Conservation (phyloP, 1,140 invertebrate genomes). For the Drosophila busckii region DNA sequence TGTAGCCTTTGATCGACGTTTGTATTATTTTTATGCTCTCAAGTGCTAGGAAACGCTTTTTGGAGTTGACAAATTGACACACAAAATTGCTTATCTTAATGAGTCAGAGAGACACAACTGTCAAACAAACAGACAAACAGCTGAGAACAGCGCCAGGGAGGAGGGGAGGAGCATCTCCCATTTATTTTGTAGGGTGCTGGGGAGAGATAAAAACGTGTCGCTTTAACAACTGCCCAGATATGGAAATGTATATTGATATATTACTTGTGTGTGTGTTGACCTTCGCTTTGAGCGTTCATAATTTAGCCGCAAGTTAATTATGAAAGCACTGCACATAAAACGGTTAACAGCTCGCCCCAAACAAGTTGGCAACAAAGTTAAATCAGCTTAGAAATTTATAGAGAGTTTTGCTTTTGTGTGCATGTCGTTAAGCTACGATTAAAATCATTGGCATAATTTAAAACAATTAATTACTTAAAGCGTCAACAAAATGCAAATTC, state of each 20-base stretch:
- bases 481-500: constrained; percentile 57
- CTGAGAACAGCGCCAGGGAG: constrained; percentile 3
- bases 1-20: constrained; percentile 29
- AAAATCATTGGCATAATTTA: constrained; percentile 58
- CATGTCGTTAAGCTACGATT: constrained; percentile 48
- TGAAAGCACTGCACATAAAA: constrained; percentile 39
- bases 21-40: constrained; percentile 1
- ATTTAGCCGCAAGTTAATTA: constrained; percentile 11
- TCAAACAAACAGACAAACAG: background rate
- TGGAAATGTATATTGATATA: background rate
- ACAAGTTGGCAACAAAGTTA: constrained; percentile 1
- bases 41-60: constrained; percentile 28
- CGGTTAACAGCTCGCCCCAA: constrained; percentile 12
- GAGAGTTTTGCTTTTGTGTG: constrained; percentile 8
- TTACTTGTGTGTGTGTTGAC: constrained; percentile 4
- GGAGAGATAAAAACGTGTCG: constrained; percentile 19
- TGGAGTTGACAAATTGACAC: constrained; percentile 66
- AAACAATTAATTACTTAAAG: constrained; percentile 43
- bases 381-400: constrained; percentile 37
- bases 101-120: constrained; percentile 60
- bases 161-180: background rate
- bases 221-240: constrained; percentile 1
- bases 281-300: constrained; percentile 14
- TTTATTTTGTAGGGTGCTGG: background rate
- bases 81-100: constrained; percentile 69